A percentile compares a stretch with the other conserved stretches of the same genome.
Conservation (phyloP, 2,113 vertebrate genomes). For the Merops nubicus region DNA sequence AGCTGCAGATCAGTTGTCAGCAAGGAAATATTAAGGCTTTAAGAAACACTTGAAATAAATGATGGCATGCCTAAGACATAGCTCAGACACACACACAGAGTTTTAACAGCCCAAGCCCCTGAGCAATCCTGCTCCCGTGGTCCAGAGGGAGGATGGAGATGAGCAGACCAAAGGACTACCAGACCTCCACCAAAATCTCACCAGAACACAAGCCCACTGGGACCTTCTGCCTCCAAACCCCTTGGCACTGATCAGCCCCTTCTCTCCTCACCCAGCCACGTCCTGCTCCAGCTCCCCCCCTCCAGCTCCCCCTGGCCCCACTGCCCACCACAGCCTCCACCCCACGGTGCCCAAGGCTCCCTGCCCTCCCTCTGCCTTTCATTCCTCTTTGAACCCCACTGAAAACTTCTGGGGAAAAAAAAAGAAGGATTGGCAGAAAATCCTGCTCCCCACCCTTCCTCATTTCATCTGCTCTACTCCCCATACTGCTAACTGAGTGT, state of each 20-base stretch:
- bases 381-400: background rate
- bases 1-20: background rate
- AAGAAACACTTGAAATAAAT: background rate
- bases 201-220: rapidly evolving
- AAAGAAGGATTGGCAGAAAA: background rate
- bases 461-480: background rate
- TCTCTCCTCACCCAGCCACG: background rate
- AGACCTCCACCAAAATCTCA: background rate
- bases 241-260: rapidly evolving
- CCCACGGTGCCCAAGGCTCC: background rate
- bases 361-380: background rate
- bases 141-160: rapidly evolving
- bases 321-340: background rate
- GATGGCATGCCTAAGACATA: rapidly evolving
- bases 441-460: background rate
- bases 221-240: background rate
- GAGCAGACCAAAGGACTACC: background rate
- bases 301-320: rapidly evolving
- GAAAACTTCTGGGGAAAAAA: too few species aligned
- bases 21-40: background rate
- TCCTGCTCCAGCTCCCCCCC: background rate
- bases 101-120: background rate
- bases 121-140: rapidly evolving
- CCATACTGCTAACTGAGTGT: background rate
- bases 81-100: rapidly evolving